phyloP scores from a whole-genome alignment of 2,797 vertebrate species.

The Pyrocephalus nanus region DNA sequence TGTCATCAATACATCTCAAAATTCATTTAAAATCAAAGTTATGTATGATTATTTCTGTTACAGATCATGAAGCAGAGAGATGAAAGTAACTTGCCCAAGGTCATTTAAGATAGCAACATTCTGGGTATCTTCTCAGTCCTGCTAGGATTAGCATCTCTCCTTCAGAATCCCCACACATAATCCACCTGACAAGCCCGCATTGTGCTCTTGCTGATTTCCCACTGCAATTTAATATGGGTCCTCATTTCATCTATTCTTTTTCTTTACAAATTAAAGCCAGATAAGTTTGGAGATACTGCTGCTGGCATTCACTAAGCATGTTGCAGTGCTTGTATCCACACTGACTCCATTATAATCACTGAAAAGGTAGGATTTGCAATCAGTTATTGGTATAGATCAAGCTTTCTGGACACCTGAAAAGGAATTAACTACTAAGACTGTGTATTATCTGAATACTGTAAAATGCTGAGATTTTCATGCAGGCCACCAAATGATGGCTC shows the following conservation, averaged over 20 bases:
- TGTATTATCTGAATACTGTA: background rate
- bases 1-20: background rate
- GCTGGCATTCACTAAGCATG: background rate
- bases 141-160: background rate
- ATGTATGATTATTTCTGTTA: background rate
- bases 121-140: background rate
- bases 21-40: background rate
- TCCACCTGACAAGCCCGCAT: background rate
- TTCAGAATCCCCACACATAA: background rate
- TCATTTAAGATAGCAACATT: background rate
- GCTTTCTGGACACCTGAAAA: background rate
- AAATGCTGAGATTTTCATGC: background rate
- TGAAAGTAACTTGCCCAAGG: background rate
- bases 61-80: background rate
- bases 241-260: background rate
- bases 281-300: background rate
- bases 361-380: background rate
- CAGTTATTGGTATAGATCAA: background rate
- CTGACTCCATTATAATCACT: background rate
- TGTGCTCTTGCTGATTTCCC: background rate
- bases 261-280: background rate
- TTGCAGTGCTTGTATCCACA: background rate
- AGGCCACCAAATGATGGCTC: background rate
- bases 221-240: background rate
- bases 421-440: background rate